Evolutionary conservation across 2,797 vertebrate species (phyloP), one percentile per base, ranked within the genome.

Genomic region (Myotis planiceps): DNA sequence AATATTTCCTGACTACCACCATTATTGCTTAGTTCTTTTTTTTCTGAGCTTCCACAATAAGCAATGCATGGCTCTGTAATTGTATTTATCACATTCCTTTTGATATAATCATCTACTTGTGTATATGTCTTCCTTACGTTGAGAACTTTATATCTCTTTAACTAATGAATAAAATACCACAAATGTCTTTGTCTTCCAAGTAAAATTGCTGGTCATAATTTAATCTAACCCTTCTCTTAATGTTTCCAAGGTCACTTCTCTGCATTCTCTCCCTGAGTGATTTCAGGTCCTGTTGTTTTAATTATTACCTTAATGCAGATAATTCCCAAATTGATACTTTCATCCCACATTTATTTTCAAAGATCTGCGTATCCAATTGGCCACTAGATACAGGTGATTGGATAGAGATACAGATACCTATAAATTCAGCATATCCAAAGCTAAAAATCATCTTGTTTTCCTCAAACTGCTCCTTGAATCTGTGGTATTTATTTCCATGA

Each of bases 261-360:
- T 96, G 32, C 8, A 74, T 49, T 88, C 6, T 94, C 21, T 81
- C 37, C 45, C 12, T 87, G 21, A 84, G 6, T 69, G 12, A 32
- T 85, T 87, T 95, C 25, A 76, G 10, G 23, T 76, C 25, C 19
- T 27, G 9, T 92, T 85, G 21, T 89, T 93, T 94, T 71, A 72
- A 86, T 49, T 87, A 85, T 65, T 91, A 71, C 18, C 23, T 75
- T 66, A 93, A 12, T 89, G 39, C 34, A 84, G 69, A 21, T 88
- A 75, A 94, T 92, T 86, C 49, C 58, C 45, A 80, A 66, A 25
- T 60, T 49, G 29, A n/a, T 58, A 45, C 80, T 94, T 95, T 74
- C 19, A 53, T 83, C 34, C n/a, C 47, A 37, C 21, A 53, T 90
- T 72, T 68, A 58, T 94, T 92, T 82, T 75, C 71, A 93, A 42